Evolutionary conservation across 2,888 invertebrate species (phyloP).

Genomic region (Cinara cedri): DNA sequence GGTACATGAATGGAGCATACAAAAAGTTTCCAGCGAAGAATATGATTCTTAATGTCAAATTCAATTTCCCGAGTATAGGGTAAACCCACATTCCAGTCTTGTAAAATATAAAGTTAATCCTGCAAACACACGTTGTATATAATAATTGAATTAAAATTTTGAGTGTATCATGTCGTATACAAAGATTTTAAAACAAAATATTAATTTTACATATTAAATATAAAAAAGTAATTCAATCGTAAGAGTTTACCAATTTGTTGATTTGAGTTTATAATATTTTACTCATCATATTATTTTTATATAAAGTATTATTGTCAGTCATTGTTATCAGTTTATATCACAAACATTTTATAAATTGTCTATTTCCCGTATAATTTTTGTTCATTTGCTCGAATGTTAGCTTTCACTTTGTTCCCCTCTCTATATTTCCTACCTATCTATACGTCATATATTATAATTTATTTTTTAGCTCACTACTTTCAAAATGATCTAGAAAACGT

Average conservation of each 20-base stretch:
- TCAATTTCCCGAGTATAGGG: conserved; percentile 81
- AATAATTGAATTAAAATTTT: neutral
- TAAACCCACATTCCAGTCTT: conserved; percentile 88
- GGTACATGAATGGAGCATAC: conserved; percentile 71
- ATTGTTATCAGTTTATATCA: no score
- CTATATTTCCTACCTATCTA: neutral
- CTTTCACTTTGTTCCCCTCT: conserved; percentile 19
- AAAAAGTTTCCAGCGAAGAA: conserved; percentile 75
- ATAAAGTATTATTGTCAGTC: no score
- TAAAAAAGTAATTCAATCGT: neutral
- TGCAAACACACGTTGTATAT: conserved; percentile 60
- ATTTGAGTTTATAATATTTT: neutral
- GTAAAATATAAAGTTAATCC: conserved; percentile 75
- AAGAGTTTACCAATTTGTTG: neutral
- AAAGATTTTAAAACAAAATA: neutral
- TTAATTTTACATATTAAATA: neutral
- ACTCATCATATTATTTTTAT: neutral
- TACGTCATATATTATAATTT: neutral
- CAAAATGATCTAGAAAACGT: conserved; percentile 3
- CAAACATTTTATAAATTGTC: neutral
- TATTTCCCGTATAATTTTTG: neutral
- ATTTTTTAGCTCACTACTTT: conserved; percentile 26
- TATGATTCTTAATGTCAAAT: conserved; percentile 73
- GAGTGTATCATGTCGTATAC: no score
- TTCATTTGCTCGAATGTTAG: neutral